Percentiles rank a stretch among this genome's conserved stretches.
Conservation (phyloP, 2,113 vertebrate species). For the Erinaceus europaeus region DNA sequence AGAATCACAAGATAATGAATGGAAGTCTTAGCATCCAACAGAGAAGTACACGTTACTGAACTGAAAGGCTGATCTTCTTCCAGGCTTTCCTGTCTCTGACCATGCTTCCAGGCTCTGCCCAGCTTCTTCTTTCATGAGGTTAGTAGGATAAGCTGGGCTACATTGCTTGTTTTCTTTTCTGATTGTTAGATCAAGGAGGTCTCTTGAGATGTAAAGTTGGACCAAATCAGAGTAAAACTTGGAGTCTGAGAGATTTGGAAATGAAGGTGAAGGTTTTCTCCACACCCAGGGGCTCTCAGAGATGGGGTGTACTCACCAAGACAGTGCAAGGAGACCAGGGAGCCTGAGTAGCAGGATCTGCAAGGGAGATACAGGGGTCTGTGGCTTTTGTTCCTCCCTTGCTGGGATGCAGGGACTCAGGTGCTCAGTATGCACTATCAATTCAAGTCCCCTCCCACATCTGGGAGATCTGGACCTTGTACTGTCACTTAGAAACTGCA, state of each 20-base stretch:
- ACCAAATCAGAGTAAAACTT: background rate
- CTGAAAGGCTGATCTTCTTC: background rate
- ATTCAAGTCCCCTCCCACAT: background rate
- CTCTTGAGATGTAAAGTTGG: background rate
- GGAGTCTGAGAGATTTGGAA: background rate
- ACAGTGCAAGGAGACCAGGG: constrained; percentile 74
- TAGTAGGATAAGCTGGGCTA: background rate
- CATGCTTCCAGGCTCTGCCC: background rate
- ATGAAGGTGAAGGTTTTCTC: background rate
- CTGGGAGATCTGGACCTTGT: rapidly evolving
- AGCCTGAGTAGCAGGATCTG: constrained; percentile 78
- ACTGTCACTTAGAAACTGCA: too few species aligned
- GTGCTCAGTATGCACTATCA: background rate
- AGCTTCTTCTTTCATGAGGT: background rate
- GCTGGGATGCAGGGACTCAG: rapidly evolving
- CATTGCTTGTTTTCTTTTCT: background rate
- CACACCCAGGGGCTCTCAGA: background rate
- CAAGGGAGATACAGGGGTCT: background rate
- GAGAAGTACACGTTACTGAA: background rate
- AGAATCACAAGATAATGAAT: background rate
- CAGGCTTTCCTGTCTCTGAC: background rate
- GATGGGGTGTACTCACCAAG: constrained; percentile 73
- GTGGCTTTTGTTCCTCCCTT: background rate
- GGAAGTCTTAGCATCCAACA: background rate
- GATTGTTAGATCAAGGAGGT: background rate